Evolutionary conservation across 2,888 invertebrate genomes (phyloP).

Genomic region (Drosophila flavopinicola): DNA sequence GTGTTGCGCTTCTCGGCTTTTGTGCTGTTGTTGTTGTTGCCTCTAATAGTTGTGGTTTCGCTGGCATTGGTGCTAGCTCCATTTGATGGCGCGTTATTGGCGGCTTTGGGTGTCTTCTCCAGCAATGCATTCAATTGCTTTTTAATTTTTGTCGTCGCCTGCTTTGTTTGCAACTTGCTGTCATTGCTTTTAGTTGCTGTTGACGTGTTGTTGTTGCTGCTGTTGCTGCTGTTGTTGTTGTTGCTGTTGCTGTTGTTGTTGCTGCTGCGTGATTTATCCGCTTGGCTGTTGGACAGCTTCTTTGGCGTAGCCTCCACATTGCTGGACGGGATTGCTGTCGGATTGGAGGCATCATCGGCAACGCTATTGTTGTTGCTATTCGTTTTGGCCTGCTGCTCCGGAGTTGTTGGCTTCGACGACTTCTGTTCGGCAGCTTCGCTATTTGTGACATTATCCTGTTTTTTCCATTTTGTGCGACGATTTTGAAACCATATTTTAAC

Average conservation of each 20-base stretch:
- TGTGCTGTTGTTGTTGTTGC: conserved; percentile 30
- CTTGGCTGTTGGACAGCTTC: conserved; percentile 52
- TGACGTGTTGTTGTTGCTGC: conserved; percentile 43
- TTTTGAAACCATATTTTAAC: conserved; percentile 85
- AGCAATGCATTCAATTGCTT: conserved; percentile 81
- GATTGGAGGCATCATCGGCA: conserved; percentile 26
- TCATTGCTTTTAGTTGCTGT: conserved; percentile 44
- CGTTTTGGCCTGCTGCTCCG: not conserved
- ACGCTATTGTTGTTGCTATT: conserved; percentile 29
- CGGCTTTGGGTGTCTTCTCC: conserved; percentile 74
- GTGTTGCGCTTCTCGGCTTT: conserved; percentile 51
- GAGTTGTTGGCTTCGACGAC: conserved; percentile 51
- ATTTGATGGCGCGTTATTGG: conserved; percentile 33
- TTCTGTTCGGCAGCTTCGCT: conserved; percentile 90
- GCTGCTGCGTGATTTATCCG: conserved; percentile 48
- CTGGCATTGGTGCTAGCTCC: too few species aligned
- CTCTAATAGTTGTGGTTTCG: conserved; percentile 11
- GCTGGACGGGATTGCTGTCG: conserved; percentile 26
- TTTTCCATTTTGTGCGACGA: conserved; percentile 88
- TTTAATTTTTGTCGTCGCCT: conserved; percentile 82
- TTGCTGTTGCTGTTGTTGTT: conserved; percentile 43
- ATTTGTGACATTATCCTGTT: conserved; percentile 95
- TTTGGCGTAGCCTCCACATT: conserved; percentile 38
- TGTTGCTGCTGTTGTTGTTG: conserved; percentile 32
- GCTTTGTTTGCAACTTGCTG: conserved; percentile 80